phyloP scores from a whole-genome alignment of 2,888 invertebrate species.

The Flexamia atlantica region DNA sequence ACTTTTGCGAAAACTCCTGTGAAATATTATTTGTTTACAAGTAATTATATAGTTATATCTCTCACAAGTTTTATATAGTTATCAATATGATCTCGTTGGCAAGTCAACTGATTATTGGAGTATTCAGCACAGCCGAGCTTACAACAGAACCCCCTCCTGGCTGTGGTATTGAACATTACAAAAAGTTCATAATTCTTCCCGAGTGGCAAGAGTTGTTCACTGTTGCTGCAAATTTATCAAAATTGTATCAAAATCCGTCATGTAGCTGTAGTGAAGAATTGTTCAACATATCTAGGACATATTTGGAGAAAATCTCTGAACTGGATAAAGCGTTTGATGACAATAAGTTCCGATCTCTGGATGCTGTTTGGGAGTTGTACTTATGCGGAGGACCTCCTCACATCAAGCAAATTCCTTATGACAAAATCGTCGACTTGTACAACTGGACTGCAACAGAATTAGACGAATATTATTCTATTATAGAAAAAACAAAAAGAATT shows the following conservation, averaged over 20 bases:
- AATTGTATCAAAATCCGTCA: background rate
- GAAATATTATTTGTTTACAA: background rate
- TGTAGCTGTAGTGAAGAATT: constrained; percentile 15
- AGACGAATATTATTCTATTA: background rate
- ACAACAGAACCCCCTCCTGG: constrained; percentile 20
- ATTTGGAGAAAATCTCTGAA: background rate
- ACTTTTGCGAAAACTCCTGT: background rate
- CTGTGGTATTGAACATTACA: background rate
- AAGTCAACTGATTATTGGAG: background rate
- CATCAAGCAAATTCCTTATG: constrained; percentile 22
- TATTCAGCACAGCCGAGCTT: background rate
- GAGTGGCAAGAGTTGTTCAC: constrained; percentile 15
- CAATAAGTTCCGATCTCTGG: constrained; percentile 27
- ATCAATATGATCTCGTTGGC: constrained; percentile 23
- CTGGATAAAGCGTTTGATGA: constrained; percentile 18
- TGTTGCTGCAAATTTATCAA: background rate
- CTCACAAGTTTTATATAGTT: background rate
- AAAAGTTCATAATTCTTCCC: background rate
- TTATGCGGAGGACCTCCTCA: constrained; percentile 10
- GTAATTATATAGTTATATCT: background rate
- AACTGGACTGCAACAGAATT: constrained; percentile 23
- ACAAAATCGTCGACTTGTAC: background rate
- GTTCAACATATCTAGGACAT: constrained; percentile 1
- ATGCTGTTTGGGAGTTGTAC: constrained; percentile 40
- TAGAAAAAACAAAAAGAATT: constrained; percentile 16